These are phyloP conservation scores for Urocolius indicus DNA, from an alignment of 2,113 vertebrate species.

Conservation along the genomic window DNA sequence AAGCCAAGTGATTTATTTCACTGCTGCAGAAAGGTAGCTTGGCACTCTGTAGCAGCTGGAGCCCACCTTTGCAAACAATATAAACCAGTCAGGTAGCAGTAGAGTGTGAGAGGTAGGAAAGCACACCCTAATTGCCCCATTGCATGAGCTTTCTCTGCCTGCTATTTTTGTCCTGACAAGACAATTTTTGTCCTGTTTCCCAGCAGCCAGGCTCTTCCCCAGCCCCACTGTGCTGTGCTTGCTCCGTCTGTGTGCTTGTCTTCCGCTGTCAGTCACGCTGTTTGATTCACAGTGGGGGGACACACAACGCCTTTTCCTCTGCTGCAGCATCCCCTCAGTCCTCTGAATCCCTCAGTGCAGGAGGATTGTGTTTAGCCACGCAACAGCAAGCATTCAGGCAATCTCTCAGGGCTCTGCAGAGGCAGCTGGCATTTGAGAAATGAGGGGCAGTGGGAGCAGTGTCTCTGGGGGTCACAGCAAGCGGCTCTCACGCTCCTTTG, in stretches of 20 bases:
- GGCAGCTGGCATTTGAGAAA: not conserved
- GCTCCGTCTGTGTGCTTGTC: not conserved
- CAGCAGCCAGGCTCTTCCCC: not conserved
- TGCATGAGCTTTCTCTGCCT: not conserved
- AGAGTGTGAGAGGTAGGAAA: not conserved
- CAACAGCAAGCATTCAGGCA: not conserved
- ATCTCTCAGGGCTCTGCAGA: not conserved
- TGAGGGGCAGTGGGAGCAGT: not conserved
- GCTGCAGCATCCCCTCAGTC: not conserved
- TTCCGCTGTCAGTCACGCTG: constrained; percentile 18
- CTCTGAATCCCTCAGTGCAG: not conserved
- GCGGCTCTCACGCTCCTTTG: not conserved
- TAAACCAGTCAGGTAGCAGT: not conserved
- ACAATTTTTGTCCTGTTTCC: not conserved
- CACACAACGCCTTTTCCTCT: not conserved
- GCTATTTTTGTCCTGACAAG: not conserved
- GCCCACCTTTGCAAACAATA: not conserved
- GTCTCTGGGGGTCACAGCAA: not conserved
- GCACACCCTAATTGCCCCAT: not conserved
- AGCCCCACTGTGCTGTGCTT: not conserved
- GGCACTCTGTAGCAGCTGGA: not conserved
- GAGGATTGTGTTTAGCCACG: not conserved
- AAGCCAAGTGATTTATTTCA: not conserved
- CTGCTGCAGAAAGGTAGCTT: not conserved
- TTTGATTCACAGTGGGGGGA: not conserved